Base-by-base conservation (phyloP, 2,797 vertebrate species). In the Erpetoichthys calabaricus region DNA sequence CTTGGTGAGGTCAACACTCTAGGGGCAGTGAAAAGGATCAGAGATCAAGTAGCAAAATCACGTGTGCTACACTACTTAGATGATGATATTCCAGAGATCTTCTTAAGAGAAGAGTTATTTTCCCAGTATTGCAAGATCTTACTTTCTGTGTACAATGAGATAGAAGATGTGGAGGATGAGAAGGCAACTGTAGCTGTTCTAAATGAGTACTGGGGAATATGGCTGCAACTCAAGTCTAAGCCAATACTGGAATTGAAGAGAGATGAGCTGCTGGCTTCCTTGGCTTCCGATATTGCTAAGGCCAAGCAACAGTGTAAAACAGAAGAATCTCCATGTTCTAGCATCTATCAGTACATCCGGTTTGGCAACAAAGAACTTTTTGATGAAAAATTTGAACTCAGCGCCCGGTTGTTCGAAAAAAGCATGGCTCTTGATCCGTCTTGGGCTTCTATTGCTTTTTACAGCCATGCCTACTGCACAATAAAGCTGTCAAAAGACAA, bases 401-500 rank as follows among this genome's bases (percentile, higher is more conserved):
- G 66, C 56, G 59, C 66, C 6, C 53, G 56, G 25, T 63, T 68
- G 58, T 68, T 56, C 47, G 60, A 51, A 3, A 63, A 54, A 60
- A 64, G 62, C 57, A 62, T 70, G 25, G 57, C 69, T 5, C 58
- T 71, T 53, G 56, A 71, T 56, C 59, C 64, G 56, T 71, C 58
- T 50, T 45, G 42, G 68, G 65, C 68, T 9, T 71, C 74, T 10
- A 54, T 76, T 57, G 75, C 79, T 42, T 72, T 64, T 45, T 78
- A 81, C 62, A 80, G 76, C 51, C 76, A 71, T 49, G 75, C 75
- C 46, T 67, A 75, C 46, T 44, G 68, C 44, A 66, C 59, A 49
- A 60, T 82, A 7, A 49, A 2, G 0, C 7, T 1, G 8, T 69
- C 59, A 56, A 56, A 73, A 9, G 6, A 0, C 7, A 54, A 47